Percentiles rank a stretch among this genome's conserved stretches.
phyloP scores from a whole-genome alignment of 2,113 vertebrate species.

The Sigmodon hispidus region DNA sequence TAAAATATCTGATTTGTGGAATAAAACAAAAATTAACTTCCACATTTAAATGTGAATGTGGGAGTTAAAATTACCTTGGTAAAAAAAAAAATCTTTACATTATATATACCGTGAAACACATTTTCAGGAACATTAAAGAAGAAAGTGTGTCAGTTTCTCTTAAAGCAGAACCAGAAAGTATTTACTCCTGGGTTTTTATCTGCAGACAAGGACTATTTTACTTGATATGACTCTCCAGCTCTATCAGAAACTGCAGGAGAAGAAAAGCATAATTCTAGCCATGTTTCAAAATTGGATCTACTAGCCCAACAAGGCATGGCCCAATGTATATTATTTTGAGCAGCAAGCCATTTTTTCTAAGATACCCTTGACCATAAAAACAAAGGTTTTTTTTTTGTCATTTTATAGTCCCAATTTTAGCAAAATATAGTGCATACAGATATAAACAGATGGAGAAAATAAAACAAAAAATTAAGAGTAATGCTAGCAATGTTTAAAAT shows the following conservation, averaged over 20 bases:
- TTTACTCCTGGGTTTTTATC: not conserved
- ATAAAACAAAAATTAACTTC: not conserved
- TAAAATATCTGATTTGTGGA: not conserved
- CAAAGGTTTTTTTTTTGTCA: slow-evolving; percentile 28
- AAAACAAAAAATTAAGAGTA: slow-evolving; percentile 32
- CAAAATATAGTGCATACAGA: slow-evolving; percentile 15
- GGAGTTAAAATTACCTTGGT: not conserved
- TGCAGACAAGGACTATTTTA: not conserved
- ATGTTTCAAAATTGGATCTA: not conserved
- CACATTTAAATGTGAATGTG: not conserved
- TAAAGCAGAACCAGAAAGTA: not conserved
- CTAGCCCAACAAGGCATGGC: not conserved
- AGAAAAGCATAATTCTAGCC: not conserved
- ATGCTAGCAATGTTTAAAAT: not conserved
- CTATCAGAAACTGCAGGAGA: not conserved
- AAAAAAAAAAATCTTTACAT: not conserved
- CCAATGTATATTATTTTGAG: not conserved
- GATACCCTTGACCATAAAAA: slow-evolving; percentile 8
- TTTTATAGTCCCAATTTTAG: slow-evolving; percentile 1
- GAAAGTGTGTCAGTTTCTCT: not conserved
- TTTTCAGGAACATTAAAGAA: not conserved
- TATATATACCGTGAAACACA: not conserved
- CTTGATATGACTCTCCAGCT: not conserved
- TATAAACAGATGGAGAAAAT: slow-evolving; percentile 27
- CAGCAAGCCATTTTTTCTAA: slow-evolving; percentile 11